Conservation (phyloP, 2,888 invertebrate genomes). For the Rhamnusium bicolor region DNA sequence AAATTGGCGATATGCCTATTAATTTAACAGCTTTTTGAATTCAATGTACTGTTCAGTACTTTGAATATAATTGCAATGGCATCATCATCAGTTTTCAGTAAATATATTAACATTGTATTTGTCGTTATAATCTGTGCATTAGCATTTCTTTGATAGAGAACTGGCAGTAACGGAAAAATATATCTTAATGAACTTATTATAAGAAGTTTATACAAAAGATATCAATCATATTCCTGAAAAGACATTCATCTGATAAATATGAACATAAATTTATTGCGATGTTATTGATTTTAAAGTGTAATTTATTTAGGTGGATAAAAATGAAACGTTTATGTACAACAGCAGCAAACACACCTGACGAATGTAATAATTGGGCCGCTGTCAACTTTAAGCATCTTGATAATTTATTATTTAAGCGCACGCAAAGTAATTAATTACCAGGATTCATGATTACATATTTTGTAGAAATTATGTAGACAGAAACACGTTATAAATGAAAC, state of each 20-base stretch:
- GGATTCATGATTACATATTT: conserved; percentile 9
- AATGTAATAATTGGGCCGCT: conserved; percentile 45
- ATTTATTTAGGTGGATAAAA: conserved; percentile 29
- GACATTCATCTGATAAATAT: conserved; percentile 10
- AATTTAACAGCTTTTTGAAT: neutral
- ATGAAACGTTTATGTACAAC: conserved; percentile 27
- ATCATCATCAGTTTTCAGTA: neutral
- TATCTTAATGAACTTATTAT: neutral
- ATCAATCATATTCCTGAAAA: neutral
- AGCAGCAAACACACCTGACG: conserved; percentile 53
- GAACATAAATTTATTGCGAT: conserved; percentile 24
- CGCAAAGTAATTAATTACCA: conserved; percentile 43
- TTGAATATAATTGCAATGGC: neutral
- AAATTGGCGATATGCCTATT: neutral
- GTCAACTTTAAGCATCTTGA: conserved; percentile 38
- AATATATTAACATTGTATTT: neutral
- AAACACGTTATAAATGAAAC: neutral
- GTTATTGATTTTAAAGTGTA: conserved; percentile 36
- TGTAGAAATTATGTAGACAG: neutral
- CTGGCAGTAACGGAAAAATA: neutral
- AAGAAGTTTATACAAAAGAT: neutral
- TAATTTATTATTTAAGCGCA: conserved; percentile 45
- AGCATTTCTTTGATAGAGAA: neutral
- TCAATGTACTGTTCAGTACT: neutral
- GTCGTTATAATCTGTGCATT: neutral